Evolutionary conservation across 2,797 vertebrate species (phyloP).

Genomic region (Xenops minutus): DNA sequence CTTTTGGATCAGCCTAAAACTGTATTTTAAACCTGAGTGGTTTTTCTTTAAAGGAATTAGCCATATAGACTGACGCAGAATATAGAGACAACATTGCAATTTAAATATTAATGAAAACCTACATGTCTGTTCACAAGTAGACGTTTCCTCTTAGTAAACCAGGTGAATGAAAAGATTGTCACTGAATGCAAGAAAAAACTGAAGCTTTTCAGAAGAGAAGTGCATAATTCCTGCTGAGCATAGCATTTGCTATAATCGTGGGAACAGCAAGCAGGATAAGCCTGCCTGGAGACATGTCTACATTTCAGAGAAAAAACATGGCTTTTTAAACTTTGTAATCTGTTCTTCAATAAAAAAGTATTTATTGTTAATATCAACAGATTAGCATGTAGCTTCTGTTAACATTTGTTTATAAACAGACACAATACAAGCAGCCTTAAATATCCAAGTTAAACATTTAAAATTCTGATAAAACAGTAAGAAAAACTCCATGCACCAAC

Average conservation of each 20-base stretch:
- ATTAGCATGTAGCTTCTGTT: constrained; percentile 42
- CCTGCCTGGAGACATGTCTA: constrained; percentile 59
- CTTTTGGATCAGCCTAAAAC: neutral
- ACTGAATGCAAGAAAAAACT: neutral
- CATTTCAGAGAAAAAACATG: constrained; percentile 14
- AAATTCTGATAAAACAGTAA: neutral
- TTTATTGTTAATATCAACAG: constrained; percentile 57
- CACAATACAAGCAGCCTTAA: neutral
- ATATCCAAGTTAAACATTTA: neutral
- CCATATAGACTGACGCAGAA: neutral
- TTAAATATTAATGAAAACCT: neutral
- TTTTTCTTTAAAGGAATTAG: neutral
- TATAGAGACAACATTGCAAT: neutral
- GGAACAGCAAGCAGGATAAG: constrained; percentile 46
- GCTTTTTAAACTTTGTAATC: constrained; percentile 29
- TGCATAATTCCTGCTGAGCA: neutral
- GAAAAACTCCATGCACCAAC: neutral
- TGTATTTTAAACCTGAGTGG: neutral
- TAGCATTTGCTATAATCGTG: constrained; percentile 11
- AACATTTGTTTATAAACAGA: constrained; percentile 22
- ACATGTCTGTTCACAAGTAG: neutral
- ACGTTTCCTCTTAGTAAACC: neutral
- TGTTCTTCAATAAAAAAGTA: constrained; percentile 42
- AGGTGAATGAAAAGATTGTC: neutral
- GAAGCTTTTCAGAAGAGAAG: neutral